Base-by-base conservation (phyloP, 2,888 invertebrate genomes). In the Danaus chrysippus region DNA sequence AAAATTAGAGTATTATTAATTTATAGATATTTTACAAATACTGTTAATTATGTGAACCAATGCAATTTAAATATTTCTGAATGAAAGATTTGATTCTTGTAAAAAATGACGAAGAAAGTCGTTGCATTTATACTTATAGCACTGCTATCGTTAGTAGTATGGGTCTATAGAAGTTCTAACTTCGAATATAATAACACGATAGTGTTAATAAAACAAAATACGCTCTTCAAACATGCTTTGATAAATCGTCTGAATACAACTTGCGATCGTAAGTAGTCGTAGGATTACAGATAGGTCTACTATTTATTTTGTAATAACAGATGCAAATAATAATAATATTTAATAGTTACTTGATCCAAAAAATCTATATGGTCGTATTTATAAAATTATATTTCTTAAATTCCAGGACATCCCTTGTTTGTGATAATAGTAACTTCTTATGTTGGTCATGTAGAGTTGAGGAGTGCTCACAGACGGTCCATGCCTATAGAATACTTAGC, bases 351-450 rank as follows among this genome's bases (percentile, higher is more conserved):
- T 49, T 46, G 23, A 6, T 6, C 8, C 3, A 34, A 34, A 34
- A 34, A 34, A 34, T 3, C 1, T 3, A 23, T 5, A 46, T 46
- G 46, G 2, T 8, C 17, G 8, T 10, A 49, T 12, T 9, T 23
- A 43, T 11, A 8, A 13, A 55, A 52, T 23, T 44, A 23, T 9
- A 53, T 49, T 3, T 41, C 19, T 53, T 23, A 55, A 61, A 53
- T 61, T 61, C 46, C 79, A 88, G 87, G 65, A 56, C 68, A 71
- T 3, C 71, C 75, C 46, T 78, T 81, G 42, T 61, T 87, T 46
- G 61, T 92, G 23, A 88, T 94, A 59, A 89, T 96, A 62, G 93
- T 96, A 23, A 96, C 96, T 12, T 96, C 96, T 0, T 95, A 95
- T 82, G 94, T 94, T 15, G 95, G 94, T 0, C 94, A 96, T 80